These are phyloP conservation scores for Temnothorax nylanderi DNA, from an alignment of 1,140 invertebrate species.

Conservation along the genomic window DNA sequence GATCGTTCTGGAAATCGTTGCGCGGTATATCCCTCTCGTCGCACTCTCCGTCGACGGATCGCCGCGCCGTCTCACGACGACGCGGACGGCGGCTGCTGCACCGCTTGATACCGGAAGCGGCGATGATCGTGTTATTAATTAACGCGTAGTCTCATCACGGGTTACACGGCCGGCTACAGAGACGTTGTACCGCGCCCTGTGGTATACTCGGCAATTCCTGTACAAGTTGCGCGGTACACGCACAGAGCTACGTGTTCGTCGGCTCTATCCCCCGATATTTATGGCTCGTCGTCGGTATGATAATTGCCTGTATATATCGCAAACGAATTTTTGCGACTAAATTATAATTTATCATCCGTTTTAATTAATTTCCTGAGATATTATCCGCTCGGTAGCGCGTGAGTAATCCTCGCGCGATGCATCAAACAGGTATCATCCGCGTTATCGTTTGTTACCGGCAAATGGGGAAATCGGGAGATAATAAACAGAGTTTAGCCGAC, in stretches of 20 bases:
- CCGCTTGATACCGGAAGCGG: constrained; percentile 69
- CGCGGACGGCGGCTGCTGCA: neutral
- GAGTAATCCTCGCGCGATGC: neutral
- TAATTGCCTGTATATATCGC: constrained; percentile 47
- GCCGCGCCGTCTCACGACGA: constrained; percentile 6
- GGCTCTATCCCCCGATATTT: constrained; percentile 26
- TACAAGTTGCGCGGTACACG: constrained; percentile 36
- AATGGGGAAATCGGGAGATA: neutral
- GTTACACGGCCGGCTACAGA: constrained; percentile 47
- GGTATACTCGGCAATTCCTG: constrained; percentile 27
- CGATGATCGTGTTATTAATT: constrained; percentile 79
- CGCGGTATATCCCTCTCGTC: neutral
- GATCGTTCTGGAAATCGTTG: neutral
- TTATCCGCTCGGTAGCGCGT: neutral
- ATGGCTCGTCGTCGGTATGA: constrained; percentile 39
- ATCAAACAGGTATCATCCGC: neutral
- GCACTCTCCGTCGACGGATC: constrained; percentile 2
- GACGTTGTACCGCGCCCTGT: constrained; percentile 16
- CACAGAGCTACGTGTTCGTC: constrained; percentile 1
- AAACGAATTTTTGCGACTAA: constrained; percentile 11
- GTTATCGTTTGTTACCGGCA: neutral
- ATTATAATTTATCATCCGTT: constrained; percentile 8
- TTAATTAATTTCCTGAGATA: constrained; percentile 28
- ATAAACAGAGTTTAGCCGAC: neutral
- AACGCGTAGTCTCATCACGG: constrained; percentile 64